phyloP scores from a whole-genome alignment of 2,888 invertebrate genomes.

The Byasa hedistus region DNA sequence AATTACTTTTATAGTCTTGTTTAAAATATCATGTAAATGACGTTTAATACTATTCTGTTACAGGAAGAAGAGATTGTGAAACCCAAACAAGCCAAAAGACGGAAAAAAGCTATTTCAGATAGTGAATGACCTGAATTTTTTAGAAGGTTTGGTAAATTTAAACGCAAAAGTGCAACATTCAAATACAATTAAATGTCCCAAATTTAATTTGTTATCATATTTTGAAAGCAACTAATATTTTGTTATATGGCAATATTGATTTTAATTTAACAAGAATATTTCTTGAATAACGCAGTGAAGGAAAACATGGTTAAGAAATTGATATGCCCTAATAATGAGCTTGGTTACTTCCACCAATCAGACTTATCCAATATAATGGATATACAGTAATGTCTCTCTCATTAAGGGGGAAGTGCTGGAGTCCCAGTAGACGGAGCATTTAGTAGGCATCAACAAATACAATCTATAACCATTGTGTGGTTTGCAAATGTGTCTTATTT shows the following conservation, averaged over 20 bases:
- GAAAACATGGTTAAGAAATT: not conserved
- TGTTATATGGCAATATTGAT: conserved; percentile 5
- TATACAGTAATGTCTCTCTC: no score
- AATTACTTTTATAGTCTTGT: no score
- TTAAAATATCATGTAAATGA: not conserved
- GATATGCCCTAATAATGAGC: not conserved
- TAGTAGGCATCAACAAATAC: not conserved
- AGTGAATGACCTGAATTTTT: conserved; percentile 89
- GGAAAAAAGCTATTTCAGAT: conserved; percentile 95
- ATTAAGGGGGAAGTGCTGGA: no score
- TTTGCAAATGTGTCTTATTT: not conserved
- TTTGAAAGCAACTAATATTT: conserved; percentile 26
- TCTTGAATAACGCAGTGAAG: not conserved
- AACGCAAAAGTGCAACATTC: conserved; percentile 79
- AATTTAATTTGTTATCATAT: conserved; percentile 27
- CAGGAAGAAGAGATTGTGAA: conserved; percentile 95
- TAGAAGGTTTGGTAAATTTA: conserved; percentile 64
- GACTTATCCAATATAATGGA: no score
- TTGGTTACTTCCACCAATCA: no score
- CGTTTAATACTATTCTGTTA: conserved; percentile 40
- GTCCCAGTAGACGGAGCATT: no score
- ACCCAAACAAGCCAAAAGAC: conserved; percentile 93
- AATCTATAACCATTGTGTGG: not conserved
- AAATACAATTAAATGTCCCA: conserved; percentile 66
- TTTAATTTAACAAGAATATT: conserved; percentile 3